phyloP scores from a whole-genome alignment of 2,888 invertebrate genomes.

The Ischnura elegans region DNA sequence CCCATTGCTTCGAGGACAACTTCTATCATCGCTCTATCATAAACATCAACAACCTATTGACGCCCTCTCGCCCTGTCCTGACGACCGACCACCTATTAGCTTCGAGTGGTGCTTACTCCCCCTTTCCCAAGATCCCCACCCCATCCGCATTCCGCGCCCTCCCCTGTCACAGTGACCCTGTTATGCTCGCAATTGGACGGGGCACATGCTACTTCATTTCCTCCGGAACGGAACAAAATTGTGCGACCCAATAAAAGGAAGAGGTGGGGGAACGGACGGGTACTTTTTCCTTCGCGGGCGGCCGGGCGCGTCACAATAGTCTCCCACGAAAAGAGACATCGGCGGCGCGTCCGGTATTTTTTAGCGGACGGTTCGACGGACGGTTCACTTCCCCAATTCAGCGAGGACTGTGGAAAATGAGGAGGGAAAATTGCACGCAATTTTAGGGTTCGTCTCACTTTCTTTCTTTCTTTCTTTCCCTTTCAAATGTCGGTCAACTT shows the following conservation, averaged over 20 bases:
- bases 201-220: not conserved
- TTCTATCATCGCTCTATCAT: no score
- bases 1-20: no score
- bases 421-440: not conserved
- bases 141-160: not conserved
- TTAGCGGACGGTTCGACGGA: not conserved
- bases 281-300: not conserved
- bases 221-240: conserved; percentile 27
- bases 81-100: not conserved
- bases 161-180: conserved; percentile 26
- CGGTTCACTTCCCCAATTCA: not conserved
- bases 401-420: no score
- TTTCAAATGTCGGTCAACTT: not conserved
- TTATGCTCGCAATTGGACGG: not conserved
- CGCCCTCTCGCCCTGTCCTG: no score
- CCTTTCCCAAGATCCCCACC: not conserved
- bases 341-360: not conserved
- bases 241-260: not conserved
- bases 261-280: not conserved
- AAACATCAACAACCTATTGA: no score
- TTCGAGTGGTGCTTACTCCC: not conserved
- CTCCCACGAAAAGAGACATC: not conserved
- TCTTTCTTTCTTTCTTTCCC: not conserved
- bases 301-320: not conserved
- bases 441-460: not conserved